Evolutionary conservation across 2,888 invertebrate genomes (phyloP), one percentile per base, ranked within the genome.

Genomic region (Strigamia maritima): DNA sequence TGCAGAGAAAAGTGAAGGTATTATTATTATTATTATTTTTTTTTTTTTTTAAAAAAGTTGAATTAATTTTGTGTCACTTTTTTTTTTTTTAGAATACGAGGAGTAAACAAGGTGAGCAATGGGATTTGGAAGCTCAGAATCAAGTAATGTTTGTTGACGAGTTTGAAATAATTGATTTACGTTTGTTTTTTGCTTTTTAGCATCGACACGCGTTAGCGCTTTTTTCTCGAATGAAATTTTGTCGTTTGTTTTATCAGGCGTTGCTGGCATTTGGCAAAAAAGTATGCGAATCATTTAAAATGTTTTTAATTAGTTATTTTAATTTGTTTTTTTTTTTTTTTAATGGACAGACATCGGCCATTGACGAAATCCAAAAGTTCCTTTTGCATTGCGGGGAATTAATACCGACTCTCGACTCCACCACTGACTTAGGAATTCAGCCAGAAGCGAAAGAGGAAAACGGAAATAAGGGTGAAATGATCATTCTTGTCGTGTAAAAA

Each of bases 241-340:
- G 93, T 70, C 90, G 96, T 81, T 90, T 94, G 85, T 91, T 97
- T 83, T 94, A 95, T 84, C 93, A 94, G 87, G 91, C 93, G 1
- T 88, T 96, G 40, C 87, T 91, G 10, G 85, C 91, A 80, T 90
- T 93, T 84, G 90, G 90, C 1, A 86, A 85, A 81, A 86, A 86
- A 82, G 86, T 85, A 3, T 10, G 49, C n/a, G 2, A 7, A 7
- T 75, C 6, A 16, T 65, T 38, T 60, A 31, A 8, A 12, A 28
- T 80, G 24, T 60, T 49, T 24, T 12, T 49, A 31, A 78, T n/a
- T n/a, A n/a, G n/a, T n/a, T n/a, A 49, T 22, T 75, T 82, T 82
- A 84, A 85, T 83, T 83, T 83, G 84, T 85, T 80, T 14, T 2
- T 31, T 7, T 77, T 2, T 77, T 1, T 16, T 40, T 28, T 54